Conservation (phyloP, 2,888 invertebrate species). For the Dolichomitus sp. region DNA sequence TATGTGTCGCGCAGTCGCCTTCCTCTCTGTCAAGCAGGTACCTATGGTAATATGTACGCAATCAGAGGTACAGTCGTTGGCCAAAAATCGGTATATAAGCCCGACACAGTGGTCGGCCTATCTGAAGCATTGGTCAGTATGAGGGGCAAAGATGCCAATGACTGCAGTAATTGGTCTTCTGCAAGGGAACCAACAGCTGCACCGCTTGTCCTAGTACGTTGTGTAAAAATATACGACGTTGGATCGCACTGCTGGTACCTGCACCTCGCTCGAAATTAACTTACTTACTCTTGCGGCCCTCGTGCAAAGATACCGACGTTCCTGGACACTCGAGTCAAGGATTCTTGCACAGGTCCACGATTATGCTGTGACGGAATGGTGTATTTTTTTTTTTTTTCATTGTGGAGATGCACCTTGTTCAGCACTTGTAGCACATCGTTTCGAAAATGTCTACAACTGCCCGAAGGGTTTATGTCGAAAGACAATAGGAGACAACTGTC, state of each 20-base stretch:
- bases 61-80: constrained; percentile 6
- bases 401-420: neutral
- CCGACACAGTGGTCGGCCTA: neutral
- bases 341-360: constrained; percentile 3
- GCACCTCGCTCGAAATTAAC: constrained; percentile 12
- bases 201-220: neutral
- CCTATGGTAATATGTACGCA: constrained; percentile 2
- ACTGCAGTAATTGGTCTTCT: neutral
- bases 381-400: constrained; percentile 16
- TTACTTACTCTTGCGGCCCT: constrained; percentile 18
- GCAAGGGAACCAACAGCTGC: neutral
- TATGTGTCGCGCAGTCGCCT: constrained; percentile 24
- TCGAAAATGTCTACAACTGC: constrained; percentile 6
- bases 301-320: constrained; percentile 19
- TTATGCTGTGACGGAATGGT: constrained; percentile 28
- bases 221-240: constrained; percentile 11
- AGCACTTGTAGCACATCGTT: neutral
- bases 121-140: neutral
- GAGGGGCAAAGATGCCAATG: neutral
- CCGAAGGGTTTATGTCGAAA: neutral
- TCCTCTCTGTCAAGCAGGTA: constrained; percentile 29
- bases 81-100: neutral
- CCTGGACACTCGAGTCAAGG: neutral
- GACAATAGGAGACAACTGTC: neutral
- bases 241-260: constrained; percentile 13